phyloP scores from a whole-genome alignment of 92 coral and sea anemone genomes.

The Palythoa caribaeorum region DNA sequence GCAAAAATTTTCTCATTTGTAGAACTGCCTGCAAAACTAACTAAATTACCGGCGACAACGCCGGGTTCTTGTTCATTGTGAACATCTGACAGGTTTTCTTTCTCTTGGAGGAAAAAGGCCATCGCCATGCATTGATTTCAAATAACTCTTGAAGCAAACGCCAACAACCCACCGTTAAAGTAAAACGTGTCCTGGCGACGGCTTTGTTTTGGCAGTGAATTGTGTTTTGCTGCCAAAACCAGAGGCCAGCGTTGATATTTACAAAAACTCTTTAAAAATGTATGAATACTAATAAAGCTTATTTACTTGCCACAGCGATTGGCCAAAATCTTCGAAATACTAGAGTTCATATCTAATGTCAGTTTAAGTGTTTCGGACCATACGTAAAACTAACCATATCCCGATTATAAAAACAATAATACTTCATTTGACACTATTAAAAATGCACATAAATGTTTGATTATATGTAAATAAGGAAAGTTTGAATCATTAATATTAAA shows the following conservation, averaged over 20 bases:
- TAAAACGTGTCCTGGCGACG: background rate
- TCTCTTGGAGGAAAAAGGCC: background rate
- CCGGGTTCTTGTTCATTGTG: background rate
- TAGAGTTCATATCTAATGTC: background rate
- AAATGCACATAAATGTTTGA: too few species aligned
- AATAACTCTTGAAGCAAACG: background rate
- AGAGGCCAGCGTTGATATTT: background rate
- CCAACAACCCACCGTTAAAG: too few species aligned
- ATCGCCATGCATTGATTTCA: background rate
- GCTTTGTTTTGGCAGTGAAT: background rate
- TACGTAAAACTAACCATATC: too few species aligned
- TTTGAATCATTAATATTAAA: background rate
- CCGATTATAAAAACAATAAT: background rate
- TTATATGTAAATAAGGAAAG: background rate
- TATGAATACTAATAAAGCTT: background rate
- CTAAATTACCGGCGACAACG: background rate
- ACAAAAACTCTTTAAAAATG: background rate
- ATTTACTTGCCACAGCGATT: background rate
- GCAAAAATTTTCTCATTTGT: background rate
- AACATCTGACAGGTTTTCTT: background rate
- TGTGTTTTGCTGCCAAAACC: slow-evolving; percentile 22
- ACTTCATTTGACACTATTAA: too few species aligned
- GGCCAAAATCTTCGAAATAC: background rate
- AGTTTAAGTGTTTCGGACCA: background rate
- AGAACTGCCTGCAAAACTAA: background rate